A percentile compares a stretch with the other conserved stretches of the same genome.
Evolutionary conservation across 1,140 invertebrate genomes (phyloP).

Genomic region (Leptopilina boulardi): DNA sequence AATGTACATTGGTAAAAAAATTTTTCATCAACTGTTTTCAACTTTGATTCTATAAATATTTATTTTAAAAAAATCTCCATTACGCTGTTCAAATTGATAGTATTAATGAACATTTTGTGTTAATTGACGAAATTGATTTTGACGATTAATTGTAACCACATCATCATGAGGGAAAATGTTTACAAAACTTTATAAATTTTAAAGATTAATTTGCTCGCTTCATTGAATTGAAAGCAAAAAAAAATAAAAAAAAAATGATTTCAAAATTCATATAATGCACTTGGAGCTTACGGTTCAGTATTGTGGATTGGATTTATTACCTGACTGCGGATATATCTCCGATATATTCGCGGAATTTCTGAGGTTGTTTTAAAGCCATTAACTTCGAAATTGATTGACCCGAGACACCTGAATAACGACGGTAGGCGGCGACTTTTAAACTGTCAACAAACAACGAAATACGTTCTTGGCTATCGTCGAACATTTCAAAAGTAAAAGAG

Average conservation of each 20-base stretch:
- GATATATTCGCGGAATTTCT: constrained; percentile 27
- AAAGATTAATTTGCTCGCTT: constrained; percentile 2
- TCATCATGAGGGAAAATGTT: not conserved
- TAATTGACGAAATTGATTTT: not conserved
- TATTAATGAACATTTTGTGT: not conserved
- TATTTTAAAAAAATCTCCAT: not conserved
- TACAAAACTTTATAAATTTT: not conserved
- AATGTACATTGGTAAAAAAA: not conserved
- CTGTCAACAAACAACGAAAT: constrained; percentile 20
- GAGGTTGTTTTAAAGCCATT: constrained; percentile 31
- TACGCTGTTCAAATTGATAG: not conserved
- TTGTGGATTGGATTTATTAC: constrained; percentile 34
- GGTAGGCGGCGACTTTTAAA: constrained; percentile 29
- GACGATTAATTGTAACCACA: not conserved
- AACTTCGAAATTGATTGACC: constrained; percentile 31
- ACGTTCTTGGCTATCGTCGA: constrained; percentile 15
- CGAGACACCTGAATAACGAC: constrained; percentile 30
- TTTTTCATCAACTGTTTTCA: not conserved
- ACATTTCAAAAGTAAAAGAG: constrained; percentile 19
- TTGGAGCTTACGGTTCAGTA: not conserved
- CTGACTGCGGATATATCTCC: not conserved
- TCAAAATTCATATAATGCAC: constrained; percentile 21
- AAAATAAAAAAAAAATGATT: constrained; percentile 7
- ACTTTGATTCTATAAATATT: not conserved
- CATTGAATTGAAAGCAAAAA: not conserved